phyloP scores from a whole-genome alignment of 2,888 invertebrate species.

The Melinaea marsaeus region DNA sequence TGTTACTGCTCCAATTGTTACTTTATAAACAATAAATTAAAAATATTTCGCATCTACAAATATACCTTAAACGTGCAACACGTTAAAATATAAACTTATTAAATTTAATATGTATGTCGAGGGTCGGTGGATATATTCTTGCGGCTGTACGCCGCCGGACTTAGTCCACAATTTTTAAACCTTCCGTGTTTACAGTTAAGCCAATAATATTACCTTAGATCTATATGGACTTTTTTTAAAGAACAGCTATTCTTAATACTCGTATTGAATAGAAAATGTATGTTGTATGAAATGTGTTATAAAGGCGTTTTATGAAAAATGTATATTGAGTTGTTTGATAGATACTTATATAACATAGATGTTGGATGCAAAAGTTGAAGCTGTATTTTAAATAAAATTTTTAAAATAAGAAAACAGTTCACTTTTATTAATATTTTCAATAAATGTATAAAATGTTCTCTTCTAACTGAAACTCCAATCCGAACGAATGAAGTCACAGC shows the following conservation, averaged over 20 bases:
- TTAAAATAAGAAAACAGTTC: too few relatives aligned
- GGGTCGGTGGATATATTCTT: background rate
- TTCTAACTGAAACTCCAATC: too few relatives aligned
- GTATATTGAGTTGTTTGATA: background rate
- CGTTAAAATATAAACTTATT: slow-evolving; percentile 2
- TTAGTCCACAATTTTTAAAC: slow-evolving; percentile 26
- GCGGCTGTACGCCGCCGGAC: too few relatives aligned
- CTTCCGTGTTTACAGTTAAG: slow-evolving; percentile 12
- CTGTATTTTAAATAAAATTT: too few relatives aligned
- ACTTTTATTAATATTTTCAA: too few relatives aligned
- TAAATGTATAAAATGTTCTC: too few relatives aligned
- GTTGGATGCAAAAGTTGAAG: too few relatives aligned
- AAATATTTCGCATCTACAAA: background rate
- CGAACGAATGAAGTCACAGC: too few relatives aligned
- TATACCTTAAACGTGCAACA: background rate
- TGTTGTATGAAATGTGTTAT: background rate
- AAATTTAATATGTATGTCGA: background rate
- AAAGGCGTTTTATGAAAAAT: background rate
- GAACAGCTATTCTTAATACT: slow-evolving; percentile 17
- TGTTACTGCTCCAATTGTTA: too few relatives aligned
- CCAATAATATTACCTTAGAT: slow-evolving; percentile 20
- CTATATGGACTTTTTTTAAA: slow-evolving; percentile 22
- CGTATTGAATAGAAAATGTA: background rate
- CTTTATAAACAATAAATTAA: background rate
- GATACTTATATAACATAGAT: background rate